Conservation (phyloP, 2,113 vertebrate species). For the Paramisgurnus dabryanus region DNA sequence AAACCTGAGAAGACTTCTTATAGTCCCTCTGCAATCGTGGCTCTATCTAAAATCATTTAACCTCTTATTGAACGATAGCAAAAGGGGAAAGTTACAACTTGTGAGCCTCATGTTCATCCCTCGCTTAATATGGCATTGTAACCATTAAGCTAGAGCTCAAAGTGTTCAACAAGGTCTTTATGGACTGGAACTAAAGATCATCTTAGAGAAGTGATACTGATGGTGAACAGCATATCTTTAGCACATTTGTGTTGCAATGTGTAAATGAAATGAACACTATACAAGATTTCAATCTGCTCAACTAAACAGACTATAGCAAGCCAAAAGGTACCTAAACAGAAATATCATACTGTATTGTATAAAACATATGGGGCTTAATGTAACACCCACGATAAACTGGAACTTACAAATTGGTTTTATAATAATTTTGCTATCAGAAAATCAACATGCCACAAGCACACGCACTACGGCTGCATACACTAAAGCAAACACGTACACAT, state of each 20-base stretch:
- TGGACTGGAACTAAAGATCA: conserved; percentile 24
- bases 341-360: conserved; percentile 8
- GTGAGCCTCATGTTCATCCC: conserved; percentile 9
- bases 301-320: background rate
- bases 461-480: background rate
- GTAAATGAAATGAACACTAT: background rate
- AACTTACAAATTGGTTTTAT: background rate
- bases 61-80: conserved; percentile 30
- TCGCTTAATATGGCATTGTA: background rate
- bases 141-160: background rate
- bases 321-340: background rate
- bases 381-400: background rate
- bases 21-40: background rate
- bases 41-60: conserved; percentile 6
- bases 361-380: background rate
- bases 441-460: background rate
- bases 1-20: background rate
- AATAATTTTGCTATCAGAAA: conserved; percentile 1
- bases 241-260: background rate
- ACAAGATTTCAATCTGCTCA: background rate
- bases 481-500: background rate
- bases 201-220: background rate
- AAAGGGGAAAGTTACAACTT: background rate
- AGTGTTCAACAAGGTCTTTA: background rate
- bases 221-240: background rate